phyloP scores from a whole-genome alignment of 2,888 invertebrate genomes.

The Gymnocheta viridis region DNA sequence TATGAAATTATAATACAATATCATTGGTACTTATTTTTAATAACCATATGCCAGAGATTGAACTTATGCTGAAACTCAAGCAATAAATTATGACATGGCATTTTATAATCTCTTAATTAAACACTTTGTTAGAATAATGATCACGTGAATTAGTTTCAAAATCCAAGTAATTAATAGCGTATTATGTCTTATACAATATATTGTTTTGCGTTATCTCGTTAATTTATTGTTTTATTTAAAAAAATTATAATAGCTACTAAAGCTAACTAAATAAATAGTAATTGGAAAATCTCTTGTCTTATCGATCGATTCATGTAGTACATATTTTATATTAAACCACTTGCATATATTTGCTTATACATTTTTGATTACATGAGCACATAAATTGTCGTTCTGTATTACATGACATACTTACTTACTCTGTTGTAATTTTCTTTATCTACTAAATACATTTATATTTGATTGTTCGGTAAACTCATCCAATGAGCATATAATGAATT shows the following conservation, averaged over 20 bases:
- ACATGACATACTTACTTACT: not conserved
- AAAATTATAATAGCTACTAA: not conserved
- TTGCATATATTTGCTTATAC: not conserved
- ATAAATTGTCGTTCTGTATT: not conserved
- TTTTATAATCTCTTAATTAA: not conserved
- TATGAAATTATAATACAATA: not conserved
- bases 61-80: not conserved
- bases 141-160: conserved; percentile 47
- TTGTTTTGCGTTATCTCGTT: not conserved
- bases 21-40: too few relatives aligned
- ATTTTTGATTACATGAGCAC: not conserved
- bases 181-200: not conserved
- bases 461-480: not conserved
- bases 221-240: not conserved
- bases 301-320: conserved; percentile 10
- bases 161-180: not conserved
- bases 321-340: not conserved
- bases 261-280: not conserved
- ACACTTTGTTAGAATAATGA: not conserved
- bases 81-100: not conserved
- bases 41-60: too few relatives aligned
- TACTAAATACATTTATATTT: not conserved
- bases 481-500: not conserved
- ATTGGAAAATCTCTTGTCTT: conserved; percentile 11
- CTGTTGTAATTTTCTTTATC: not conserved